These are phyloP conservation scores for Cairina moschata DNA, from an alignment of 2,113 vertebrate species.

Conservation along the genomic window DNA sequence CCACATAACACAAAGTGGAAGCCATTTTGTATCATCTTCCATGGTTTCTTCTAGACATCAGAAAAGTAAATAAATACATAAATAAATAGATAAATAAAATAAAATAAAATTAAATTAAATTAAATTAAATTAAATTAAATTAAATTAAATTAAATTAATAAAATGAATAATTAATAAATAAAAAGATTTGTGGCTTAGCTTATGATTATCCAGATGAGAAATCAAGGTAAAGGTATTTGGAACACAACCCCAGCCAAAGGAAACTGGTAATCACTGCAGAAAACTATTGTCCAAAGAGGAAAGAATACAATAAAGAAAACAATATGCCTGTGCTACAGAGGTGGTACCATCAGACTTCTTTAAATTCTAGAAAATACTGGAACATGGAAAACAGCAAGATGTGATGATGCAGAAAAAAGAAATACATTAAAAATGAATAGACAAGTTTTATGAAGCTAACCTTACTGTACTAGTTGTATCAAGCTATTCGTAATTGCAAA, in stretches of 20 bases:
- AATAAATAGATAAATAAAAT: neutral
- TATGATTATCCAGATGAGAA: neutral
- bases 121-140: too few relatives aligned
- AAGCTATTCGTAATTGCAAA: neutral
- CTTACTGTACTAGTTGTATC: neutral
- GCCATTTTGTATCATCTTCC: neutral
- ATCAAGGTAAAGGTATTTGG: neutral
- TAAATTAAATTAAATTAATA: too few relatives aligned
- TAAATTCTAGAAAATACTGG: neutral
- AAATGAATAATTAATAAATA: too few relatives aligned
- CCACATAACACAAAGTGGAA: neutral
- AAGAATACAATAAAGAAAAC: neutral
- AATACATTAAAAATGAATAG: neutral
- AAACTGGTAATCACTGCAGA: neutral
- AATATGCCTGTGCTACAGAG: neutral
- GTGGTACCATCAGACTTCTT: neutral
- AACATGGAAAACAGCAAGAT: neutral
- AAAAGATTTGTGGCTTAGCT: neutral
- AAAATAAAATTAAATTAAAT: too few relatives aligned
- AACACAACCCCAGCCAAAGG: neutral
- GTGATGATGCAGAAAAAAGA: neutral
- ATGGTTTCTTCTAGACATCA: neutral
- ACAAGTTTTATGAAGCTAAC: neutral
- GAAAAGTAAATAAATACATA: neutral
- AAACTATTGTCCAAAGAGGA: neutral